These are phyloP conservation scores for Hypsopygia costalis DNA, from an alignment of 2,888 invertebrate species.

Conservation along the genomic window DNA sequence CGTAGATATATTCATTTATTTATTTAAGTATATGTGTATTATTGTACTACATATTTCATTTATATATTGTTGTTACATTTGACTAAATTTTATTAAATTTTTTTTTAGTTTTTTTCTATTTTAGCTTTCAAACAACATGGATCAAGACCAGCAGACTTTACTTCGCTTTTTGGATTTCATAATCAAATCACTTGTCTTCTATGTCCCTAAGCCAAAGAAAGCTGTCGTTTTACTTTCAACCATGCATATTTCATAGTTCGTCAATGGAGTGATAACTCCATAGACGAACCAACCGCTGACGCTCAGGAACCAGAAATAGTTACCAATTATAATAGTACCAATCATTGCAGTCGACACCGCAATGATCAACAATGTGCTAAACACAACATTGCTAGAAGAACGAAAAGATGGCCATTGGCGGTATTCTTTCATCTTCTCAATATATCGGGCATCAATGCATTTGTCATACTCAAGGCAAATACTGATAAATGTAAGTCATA, in stretches of 20 bases:
- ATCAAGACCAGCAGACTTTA: constrained; percentile 13
- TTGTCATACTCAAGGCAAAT: constrained; percentile 14
- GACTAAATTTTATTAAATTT: too few relatives aligned
- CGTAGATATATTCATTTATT: too few relatives aligned
- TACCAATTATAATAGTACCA: constrained; percentile 20
- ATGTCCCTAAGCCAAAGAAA: constrained; percentile 20
- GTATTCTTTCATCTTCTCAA: constrained; percentile 22
- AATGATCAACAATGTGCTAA: not conserved
- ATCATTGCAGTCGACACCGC: not conserved
- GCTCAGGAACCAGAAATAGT: constrained; percentile 26
- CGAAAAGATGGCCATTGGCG: constrained; percentile 18
- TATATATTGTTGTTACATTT: too few relatives aligned
- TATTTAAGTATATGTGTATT: too few relatives aligned
- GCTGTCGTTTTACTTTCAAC: constrained; percentile 23
- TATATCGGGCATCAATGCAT: constrained; percentile 16
- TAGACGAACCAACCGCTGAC: constrained; percentile 17
- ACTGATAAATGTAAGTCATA: constrained; percentile 11
- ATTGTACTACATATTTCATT: too few relatives aligned
- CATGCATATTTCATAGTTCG: too few relatives aligned
- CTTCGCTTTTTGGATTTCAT: constrained; percentile 23
- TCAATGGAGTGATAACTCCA: constrained; percentile 21
- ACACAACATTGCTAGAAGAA: not conserved
- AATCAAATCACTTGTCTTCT: constrained; percentile 17
- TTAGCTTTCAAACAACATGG: too few relatives aligned
- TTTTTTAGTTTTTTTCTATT: too few relatives aligned